A percentile compares a stretch with the other conserved stretches of the same genome.
Conservation (phyloP, 2,113 vertebrate genomes). For the Antennarius striatus region DNA sequence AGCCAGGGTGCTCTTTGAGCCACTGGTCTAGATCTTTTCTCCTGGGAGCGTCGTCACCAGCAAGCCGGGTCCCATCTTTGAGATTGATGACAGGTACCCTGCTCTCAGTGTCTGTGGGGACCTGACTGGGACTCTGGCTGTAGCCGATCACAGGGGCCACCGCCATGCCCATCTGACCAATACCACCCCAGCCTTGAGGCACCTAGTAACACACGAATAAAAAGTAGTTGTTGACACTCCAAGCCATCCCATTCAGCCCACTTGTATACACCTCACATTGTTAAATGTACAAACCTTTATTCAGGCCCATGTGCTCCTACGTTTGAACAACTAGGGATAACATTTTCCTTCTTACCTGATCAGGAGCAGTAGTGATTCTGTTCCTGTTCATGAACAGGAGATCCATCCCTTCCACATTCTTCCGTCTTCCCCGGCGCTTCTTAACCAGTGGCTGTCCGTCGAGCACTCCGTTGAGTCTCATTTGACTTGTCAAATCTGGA, state of each 20-base stretch:
- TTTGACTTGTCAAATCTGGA: conserved; percentile 81
- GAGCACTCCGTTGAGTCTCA: conserved; percentile 85
- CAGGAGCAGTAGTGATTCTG: conserved; percentile 76
- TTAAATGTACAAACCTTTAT: neutral
- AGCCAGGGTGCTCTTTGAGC: conserved; percentile 94
- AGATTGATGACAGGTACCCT: conserved; percentile 96
- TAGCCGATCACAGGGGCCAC: conserved; percentile 71
- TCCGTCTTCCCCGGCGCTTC: conserved; percentile 91
- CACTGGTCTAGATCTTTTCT: conserved; percentile 93
- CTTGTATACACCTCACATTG: neutral
- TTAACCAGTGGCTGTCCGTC: conserved; percentile 91
- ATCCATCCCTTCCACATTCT: conserved; percentile 96
- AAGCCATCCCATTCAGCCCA: neutral
- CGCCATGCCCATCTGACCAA: conserved; percentile 81
- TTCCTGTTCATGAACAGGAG: conserved; percentile 89
- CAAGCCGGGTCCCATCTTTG: conserved; percentile 95
- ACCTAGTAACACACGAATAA: conserved; percentile 70
- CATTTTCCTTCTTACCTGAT: conserved; percentile 80
- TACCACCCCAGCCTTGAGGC: conserved; percentile 82
- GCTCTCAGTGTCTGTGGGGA: conserved; percentile 84
- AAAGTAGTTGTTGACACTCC: neutral
- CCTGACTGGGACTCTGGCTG: conserved; percentile 74
- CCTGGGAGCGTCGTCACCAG: conserved; percentile 94
- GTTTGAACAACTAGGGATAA: neutral
- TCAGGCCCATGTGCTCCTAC: neutral